A percentile compares a stretch with the other conserved stretches of the same genome.
Evolutionary conservation across 2,797 vertebrate species (phyloP).

Genomic region (Malurus leucopterus): DNA sequence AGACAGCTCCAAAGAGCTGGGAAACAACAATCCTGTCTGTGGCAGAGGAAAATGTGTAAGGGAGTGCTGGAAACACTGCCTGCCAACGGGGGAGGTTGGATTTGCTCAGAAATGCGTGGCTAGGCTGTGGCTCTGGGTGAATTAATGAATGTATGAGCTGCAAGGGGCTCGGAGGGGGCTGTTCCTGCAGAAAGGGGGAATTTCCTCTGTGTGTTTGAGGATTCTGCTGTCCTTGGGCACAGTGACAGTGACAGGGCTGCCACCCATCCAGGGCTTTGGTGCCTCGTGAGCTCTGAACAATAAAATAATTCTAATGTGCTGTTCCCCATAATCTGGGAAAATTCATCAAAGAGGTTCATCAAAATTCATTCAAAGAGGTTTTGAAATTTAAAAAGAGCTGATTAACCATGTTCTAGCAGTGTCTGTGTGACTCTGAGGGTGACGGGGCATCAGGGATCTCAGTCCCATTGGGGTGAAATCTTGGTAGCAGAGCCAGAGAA

Average conservation of each 20-base stretch:
- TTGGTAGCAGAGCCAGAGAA: neutral
- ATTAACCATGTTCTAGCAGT: too few relatives aligned
- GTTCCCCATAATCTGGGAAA: neutral
- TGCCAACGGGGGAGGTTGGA: neutral
- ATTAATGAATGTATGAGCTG: neutral
- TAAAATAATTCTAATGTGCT: neutral
- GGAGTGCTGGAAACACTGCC: neutral
- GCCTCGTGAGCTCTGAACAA: neutral
- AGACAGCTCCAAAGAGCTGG: neutral
- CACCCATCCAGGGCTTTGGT: neutral
- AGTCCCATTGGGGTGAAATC: neutral
- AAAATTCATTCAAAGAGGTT: too few relatives aligned
- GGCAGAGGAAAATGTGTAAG: neutral
- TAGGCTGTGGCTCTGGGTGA: neutral
- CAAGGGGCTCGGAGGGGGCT: neutral
- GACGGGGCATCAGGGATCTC: neutral
- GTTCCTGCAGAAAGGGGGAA: neutral
- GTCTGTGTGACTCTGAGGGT: too few relatives aligned
- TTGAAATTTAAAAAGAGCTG: too few relatives aligned
- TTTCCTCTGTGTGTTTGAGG: neutral
- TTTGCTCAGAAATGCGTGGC: neutral
- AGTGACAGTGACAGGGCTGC: neutral
- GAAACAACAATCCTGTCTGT: neutral
- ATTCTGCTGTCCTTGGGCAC: neutral
- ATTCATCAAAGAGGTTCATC: neutral